A percentile compares a stretch with the other conserved stretches of the same genome.
These are phyloP conservation scores for Pelochelys cantorii DNA, from an alignment of 2,797 vertebrate species.

Conservation along the genomic window DNA sequence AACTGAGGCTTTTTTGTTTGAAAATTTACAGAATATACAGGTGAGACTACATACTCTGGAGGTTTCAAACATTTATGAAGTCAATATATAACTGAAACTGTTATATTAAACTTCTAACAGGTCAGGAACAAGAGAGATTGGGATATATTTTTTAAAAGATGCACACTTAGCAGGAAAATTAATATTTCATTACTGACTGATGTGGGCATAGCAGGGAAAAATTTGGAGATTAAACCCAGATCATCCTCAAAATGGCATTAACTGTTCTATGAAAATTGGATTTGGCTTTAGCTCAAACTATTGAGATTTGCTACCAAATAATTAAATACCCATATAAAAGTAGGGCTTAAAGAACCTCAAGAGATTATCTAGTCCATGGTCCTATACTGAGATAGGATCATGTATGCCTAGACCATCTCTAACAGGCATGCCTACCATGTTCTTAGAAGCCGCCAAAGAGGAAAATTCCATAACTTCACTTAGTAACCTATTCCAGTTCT, in stretches of 20 bases:
- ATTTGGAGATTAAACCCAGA: not conserved
- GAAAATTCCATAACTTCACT: not conserved
- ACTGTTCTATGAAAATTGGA: not conserved
- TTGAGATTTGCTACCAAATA: not conserved
- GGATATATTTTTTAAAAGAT: not conserved
- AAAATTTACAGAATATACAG: not conserved
- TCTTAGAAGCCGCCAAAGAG: not conserved
- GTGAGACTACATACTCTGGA: not conserved
- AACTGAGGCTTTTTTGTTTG: accelerated
- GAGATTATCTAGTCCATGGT: not conserved
- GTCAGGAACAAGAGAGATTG: not conserved
- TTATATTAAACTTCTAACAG: not conserved
- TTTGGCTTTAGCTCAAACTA: not conserved
- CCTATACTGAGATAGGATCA: not conserved
- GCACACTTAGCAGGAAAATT: not conserved
- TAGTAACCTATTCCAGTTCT: not conserved
- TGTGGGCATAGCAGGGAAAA: accelerated
- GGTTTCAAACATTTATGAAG: not conserved
- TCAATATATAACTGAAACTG: not conserved
- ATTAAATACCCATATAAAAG: not conserved
- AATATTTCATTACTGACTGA: not conserved
- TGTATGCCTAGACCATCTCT: not conserved
- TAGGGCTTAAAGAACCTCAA: not conserved
- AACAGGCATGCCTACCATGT: not conserved
- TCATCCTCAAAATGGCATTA: not conserved